Conservation (phyloP, 2,888 invertebrate species). For the Embidobia sp. region DNA sequence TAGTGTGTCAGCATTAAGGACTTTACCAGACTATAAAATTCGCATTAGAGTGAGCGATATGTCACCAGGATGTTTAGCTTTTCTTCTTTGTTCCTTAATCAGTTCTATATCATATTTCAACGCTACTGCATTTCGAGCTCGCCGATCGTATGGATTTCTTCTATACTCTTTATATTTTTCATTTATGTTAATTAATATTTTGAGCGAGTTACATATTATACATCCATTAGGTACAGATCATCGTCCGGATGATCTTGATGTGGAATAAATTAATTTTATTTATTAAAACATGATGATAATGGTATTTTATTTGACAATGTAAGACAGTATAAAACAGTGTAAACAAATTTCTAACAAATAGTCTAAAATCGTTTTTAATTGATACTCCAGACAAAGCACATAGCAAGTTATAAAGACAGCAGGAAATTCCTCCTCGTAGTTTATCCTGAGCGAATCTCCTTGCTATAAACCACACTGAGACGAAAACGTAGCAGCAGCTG, state of each 20-base stretch:
- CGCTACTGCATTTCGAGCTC: constrained; percentile 81
- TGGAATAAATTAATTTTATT: too few relatives aligned
- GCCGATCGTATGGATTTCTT: constrained; percentile 82
- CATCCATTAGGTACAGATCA: constrained; percentile 80
- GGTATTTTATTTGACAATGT: background rate
- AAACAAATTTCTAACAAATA: too few relatives aligned
- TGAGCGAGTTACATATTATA: constrained; percentile 82
- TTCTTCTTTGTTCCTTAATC: constrained; percentile 81
- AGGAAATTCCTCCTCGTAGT: too few relatives aligned
- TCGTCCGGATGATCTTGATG: constrained; percentile 66
- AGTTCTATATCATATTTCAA: constrained; percentile 81
- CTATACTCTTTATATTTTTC: constrained; percentile 82
- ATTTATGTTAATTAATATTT: constrained; percentile 82
- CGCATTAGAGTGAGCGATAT: constrained; percentile 80
- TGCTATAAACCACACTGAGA: too few relatives aligned
- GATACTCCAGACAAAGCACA: too few relatives aligned
- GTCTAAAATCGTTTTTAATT: too few relatives aligned
- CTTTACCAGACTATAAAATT: constrained; percentile 65
- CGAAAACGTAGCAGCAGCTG: too few relatives aligned
- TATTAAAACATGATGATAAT: too few relatives aligned
- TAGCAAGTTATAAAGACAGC: too few relatives aligned
- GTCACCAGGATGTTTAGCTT: constrained; percentile 80
- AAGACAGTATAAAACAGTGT: too few relatives aligned
- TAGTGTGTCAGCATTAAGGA: constrained; percentile 70
- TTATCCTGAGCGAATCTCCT: too few relatives aligned